Base-by-base conservation (phyloP, 2,113 vertebrate genomes). In the Xiphorhynchus elegans region DNA sequence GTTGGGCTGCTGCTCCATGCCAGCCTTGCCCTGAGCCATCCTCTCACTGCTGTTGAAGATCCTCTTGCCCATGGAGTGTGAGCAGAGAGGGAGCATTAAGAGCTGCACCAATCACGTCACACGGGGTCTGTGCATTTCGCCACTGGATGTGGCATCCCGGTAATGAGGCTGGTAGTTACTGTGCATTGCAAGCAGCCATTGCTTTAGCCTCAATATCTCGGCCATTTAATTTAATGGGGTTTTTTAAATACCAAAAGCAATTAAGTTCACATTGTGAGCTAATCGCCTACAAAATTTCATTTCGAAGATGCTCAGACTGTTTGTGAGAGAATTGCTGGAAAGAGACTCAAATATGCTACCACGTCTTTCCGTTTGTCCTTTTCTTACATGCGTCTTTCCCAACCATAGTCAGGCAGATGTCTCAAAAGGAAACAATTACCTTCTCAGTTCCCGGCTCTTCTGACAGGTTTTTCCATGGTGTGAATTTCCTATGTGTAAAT, bases 241-340 rank as follows among this genome's bases (percentile, higher is more conserved):
- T 96, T 96, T 96, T 97, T 95, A 96, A 97, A 96, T 95, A 97
- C 96, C 96, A 84, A 89, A 97, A 97, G 96, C 96, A 95, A 97
- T 97, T 97, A 97, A 96, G 96, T 92, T 97, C 96, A 94, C 96
- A 97, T 96, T 96, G 91, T 94, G 94, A 97, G 77, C 96, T 97
- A 97, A 97, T 97, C 39, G 19, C 90, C 96, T 96, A 96, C 94
- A 96, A 95, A 97, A 97, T 97, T 97, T 97, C 90, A 95, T 95
- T 97, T 97, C 88, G 53, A 85, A 96, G 91, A 96, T 96, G 90
- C 92, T 91, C 75, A 63, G 64, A 64, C 74, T 96, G 86, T 97
- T 97, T 97, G 93, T 95, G 91, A 95, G 88, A 86, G 72, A 96
- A 95, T 73, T 87, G 74, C 74, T 80, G 42, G 39, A 87, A 91